These are phyloP conservation scores for Campoplex nolae DNA, from an alignment of 2,888 invertebrate genomes.

Conservation along the genomic window DNA sequence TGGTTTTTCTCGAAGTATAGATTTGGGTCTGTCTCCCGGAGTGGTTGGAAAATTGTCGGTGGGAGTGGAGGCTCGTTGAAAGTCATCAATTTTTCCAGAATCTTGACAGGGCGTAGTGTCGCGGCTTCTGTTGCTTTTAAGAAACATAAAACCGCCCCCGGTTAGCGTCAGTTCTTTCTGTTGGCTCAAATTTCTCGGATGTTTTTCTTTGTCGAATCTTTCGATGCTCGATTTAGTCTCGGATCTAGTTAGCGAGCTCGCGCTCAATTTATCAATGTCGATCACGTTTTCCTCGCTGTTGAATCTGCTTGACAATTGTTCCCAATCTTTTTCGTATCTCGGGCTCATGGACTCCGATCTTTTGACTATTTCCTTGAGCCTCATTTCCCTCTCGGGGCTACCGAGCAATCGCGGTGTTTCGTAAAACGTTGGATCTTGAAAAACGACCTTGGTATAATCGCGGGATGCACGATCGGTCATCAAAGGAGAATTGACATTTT, in stretches of 20 bases:
- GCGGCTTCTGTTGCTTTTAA: constrained; percentile 85
- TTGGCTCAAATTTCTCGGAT: constrained; percentile 83
- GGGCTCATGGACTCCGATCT: constrained; percentile 85
- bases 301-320: constrained; percentile 82
- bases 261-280: constrained; percentile 82
- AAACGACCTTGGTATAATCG: constrained; percentile 81
- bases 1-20: constrained; percentile 81
- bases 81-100: constrained; percentile 76
- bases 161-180: constrained; percentile 83
- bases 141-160: constrained; percentile 88
- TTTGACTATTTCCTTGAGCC: constrained; percentile 85
- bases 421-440: constrained; percentile 82
- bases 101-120: constrained; percentile 81
- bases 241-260: constrained; percentile 74
- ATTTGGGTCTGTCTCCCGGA: constrained; percentile 79
- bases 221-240: constrained; percentile 71
- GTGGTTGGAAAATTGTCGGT: constrained; percentile 2
- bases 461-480: constrained; percentile 79
- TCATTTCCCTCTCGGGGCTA: constrained; percentile 84
- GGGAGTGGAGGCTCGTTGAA: constrained; percentile 59
- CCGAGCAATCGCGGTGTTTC: constrained; percentile 81
- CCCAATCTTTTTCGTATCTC: constrained; percentile 86
- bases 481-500: constrained; percentile 69
- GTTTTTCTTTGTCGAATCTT: constrained; percentile 83
- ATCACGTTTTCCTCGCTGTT: constrained; percentile 81